phyloP scores from a whole-genome alignment of 2,797 vertebrate genomes.

The Silurus aristotelis region DNA sequence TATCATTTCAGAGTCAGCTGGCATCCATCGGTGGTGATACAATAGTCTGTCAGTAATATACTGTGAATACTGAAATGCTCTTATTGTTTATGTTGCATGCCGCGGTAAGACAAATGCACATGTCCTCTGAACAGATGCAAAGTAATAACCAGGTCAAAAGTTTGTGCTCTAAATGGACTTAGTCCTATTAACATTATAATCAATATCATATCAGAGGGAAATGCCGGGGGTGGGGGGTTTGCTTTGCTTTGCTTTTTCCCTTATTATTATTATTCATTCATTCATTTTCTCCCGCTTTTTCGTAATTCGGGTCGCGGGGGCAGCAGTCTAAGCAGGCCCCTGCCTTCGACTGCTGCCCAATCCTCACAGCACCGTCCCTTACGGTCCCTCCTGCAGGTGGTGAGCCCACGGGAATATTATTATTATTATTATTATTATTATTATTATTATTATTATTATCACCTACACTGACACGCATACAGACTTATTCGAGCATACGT shows the following conservation, averaged over 20 bases:
- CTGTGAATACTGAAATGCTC: constrained; percentile 31
- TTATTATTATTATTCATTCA: background rate
- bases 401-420: too few relatives aligned
- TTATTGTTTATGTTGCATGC: constrained; percentile 35
- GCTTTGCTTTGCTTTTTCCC: background rate
- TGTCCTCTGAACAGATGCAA: constrained; percentile 29
- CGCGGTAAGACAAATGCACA: constrained; percentile 33
- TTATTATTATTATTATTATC: background rate
- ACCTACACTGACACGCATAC: background rate
- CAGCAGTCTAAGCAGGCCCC: too few relatives aligned
- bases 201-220: background rate
- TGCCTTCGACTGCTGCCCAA: too few relatives aligned
- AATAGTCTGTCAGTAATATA: constrained; percentile 39
- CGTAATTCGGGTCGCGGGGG: too few relatives aligned
- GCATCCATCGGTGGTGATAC: constrained; percentile 31
- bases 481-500: background rate
- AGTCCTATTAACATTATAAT: background rate
- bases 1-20: constrained; percentile 39
- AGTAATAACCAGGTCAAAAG: constrained; percentile 30
- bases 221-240: too few relatives aligned
- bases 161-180: background rate
- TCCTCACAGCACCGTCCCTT: too few relatives aligned
- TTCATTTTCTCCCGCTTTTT: too few relatives aligned
- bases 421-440: background rate
- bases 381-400: too few relatives aligned